Evolutionary conservation across 2,797 vertebrate species (phyloP), one percentile per base, ranked within the genome.

Genomic region (Meriones psammophilus): DNA sequence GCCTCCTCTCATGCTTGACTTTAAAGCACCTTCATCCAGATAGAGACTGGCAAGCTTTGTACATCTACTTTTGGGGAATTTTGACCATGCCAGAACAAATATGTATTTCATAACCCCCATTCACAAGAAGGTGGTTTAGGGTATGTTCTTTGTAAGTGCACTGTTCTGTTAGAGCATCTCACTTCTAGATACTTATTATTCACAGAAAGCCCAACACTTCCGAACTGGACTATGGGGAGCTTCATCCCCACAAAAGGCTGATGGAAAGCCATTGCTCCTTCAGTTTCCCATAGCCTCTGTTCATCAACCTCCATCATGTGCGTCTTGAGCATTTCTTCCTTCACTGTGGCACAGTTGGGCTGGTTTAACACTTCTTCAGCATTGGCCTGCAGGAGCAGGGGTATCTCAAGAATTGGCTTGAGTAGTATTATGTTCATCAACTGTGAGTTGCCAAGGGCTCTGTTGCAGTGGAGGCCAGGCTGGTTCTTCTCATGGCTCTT

Each of bases 1-100:
- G 99, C 99, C 99, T 4, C 99, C 99, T n/a, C 99, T 99, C 98
- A 98, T 99, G 10, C 99, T 99, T 96, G 99, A 99, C 97, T 99
- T 99, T 96, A 99, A 98, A 95, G 99, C 98, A 99, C 99, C 98
- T 99, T 99, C 97, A 99, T 99, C 97, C 99, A 99, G 98, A 99
- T 99, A 0, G 99, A 99, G 98, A 99, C 99, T 0, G 99, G 99
- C 96, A 99, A 39, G 17, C 22, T 60, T 58, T 33, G n/a, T 10
- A 42, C n/a, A 62, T 62, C 26, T 66, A 99, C 98, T 99, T 99
- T 96, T 96, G 99, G 98, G 99, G 99, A 17, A 99, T 99, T 74
- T 98, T 99, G 98, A 99, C 99, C 97, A 99, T 99, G 99, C 98
- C 96, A 98, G 99, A 93, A 99, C 99, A 91, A 99, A 99, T 97